Conservation (phyloP, 2,113 vertebrate species). For the Esox niger region DNA sequence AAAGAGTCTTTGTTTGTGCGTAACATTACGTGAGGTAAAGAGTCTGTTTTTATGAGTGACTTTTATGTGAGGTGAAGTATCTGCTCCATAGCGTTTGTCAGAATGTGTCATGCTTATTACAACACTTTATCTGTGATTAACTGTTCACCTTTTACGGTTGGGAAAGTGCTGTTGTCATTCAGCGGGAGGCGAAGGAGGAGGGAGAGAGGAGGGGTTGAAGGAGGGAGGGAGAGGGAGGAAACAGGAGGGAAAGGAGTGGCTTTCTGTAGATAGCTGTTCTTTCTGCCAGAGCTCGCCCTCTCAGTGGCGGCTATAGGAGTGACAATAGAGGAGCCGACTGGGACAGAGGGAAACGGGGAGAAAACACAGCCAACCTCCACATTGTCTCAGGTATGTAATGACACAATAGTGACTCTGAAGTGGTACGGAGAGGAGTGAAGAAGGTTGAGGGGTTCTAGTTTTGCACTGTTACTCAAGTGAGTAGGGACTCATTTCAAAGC, state of each 20-base stretch:
- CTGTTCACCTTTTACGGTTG: conserved; percentile 76
- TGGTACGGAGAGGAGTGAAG: conserved; percentile 23
- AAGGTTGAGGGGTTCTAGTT: conserved; percentile 27
- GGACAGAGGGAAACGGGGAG: conserved; percentile 31
- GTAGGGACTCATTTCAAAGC: conserved; percentile 22
- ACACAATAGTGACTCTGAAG: conserved; percentile 16
- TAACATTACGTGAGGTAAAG: not conserved
- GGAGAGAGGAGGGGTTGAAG: conserved; percentile 40
- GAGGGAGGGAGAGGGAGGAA: conserved; percentile 47
- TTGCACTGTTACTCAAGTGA: conserved; percentile 36
- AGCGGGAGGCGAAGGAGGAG: conserved; percentile 55
- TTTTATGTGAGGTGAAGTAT: not conserved
- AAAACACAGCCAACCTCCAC: conserved; percentile 26
- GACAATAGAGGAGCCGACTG: conserved; percentile 53
- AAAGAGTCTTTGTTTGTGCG: not conserved
- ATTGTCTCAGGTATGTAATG: conserved; percentile 58
- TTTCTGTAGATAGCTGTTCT: conserved; percentile 62
- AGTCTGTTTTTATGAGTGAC: not conserved
- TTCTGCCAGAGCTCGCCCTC: conserved; percentile 56
- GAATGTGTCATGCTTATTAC: conserved; percentile 66
- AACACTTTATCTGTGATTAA: conserved; percentile 66
- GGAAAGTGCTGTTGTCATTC: conserved; percentile 67
- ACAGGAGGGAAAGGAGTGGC: conserved; percentile 76
- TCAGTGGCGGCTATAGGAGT: conserved; percentile 60
- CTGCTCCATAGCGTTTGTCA: conserved; percentile 51